Evolutionary conservation across 2,888 invertebrate genomes (phyloP), one percentile per base, ranked within the genome.

Genomic region (Parnassius orleans): DNA sequence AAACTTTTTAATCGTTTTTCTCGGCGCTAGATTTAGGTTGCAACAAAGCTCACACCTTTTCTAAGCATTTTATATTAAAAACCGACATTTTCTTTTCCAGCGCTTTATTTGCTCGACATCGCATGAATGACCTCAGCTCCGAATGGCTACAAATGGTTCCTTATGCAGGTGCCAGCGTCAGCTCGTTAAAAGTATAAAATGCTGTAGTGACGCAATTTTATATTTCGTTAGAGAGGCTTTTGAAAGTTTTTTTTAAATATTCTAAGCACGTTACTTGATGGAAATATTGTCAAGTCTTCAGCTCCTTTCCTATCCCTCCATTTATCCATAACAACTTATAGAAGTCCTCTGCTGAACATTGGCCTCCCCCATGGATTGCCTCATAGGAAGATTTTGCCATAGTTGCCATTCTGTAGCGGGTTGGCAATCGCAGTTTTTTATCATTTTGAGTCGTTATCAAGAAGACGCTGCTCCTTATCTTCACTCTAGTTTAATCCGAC

Each of bases 131-230:
- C 47, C 58, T 11, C 53, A 15, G 14, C 59, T 10, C 47, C 47
- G 41, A 59, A 47, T 59, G 47, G 59, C 59, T 33, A 42, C 53
- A 41, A 59, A 47, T 41, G 53, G 59, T 33, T 47, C 59, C 46
- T 46, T 11, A 47, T 47, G 50, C 57, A 42, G 53, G 53, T 57
- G 57, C 57, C 15, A 11, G 42, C 52, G 59, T 46, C 59, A 59
- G 47, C n/a, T 59, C 53, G 59, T 59, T 59, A 59, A 53, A 42
- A 59, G 41, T 59, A 53, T 53, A 59, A 59, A 53, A 59, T 46
- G 47, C 46, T 53, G 15, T 14, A 14, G 48, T 11, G 57, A 19
- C 12, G 47, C 53, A 59, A 41, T 59, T 59, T 59, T 47, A 59
- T 59, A 59, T 42, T 59, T 53, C 47, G 53, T 47, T 53, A 53